These are phyloP conservation scores for Spilarctia lutea DNA, from an alignment of 2,888 invertebrate genomes.

Conservation along the genomic window DNA sequence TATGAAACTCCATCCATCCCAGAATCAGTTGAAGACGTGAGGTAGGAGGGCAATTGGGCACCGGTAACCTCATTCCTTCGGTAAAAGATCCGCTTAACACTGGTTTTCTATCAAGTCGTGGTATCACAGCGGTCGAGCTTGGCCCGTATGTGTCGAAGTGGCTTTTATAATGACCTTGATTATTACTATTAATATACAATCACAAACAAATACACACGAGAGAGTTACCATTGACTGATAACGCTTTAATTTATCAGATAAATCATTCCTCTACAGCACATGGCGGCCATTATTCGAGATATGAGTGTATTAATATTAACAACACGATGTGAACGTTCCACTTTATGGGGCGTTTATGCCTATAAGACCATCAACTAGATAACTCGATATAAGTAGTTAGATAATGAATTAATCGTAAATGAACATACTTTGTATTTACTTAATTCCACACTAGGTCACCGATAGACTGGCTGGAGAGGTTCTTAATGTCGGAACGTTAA, in stretches of 20 bases:
- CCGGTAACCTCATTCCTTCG: too few relatives aligned
- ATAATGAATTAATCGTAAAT: background rate
- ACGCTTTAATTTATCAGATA: background rate
- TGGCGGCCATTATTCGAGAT: conserved; percentile 11
- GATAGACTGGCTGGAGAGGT: background rate
- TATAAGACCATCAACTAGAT: background rate
- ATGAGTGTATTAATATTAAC: background rate
- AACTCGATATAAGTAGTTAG: background rate
- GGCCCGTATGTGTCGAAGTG: too few relatives aligned
- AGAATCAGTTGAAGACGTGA: too few relatives aligned
- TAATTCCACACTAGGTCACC: too few relatives aligned
- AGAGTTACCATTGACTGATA: conserved; percentile 4
- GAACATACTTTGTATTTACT: too few relatives aligned
- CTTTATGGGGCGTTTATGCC: conserved; percentile 7
- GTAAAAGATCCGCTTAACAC: too few relatives aligned
- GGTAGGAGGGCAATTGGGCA: too few relatives aligned
- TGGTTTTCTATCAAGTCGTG: too few relatives aligned
- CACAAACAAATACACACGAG: background rate
- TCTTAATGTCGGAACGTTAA: background rate
- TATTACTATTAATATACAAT: background rate
- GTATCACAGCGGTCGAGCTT: too few relatives aligned
- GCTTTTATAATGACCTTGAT: background rate
- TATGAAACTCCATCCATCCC: too few relatives aligned
- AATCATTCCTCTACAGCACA: conserved; percentile 5
- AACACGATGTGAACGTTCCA: conserved; percentile 1